Evolutionary conservation across 2,113 vertebrate genomes (phyloP).

Genomic region (Brachirus orientalis): DNA sequence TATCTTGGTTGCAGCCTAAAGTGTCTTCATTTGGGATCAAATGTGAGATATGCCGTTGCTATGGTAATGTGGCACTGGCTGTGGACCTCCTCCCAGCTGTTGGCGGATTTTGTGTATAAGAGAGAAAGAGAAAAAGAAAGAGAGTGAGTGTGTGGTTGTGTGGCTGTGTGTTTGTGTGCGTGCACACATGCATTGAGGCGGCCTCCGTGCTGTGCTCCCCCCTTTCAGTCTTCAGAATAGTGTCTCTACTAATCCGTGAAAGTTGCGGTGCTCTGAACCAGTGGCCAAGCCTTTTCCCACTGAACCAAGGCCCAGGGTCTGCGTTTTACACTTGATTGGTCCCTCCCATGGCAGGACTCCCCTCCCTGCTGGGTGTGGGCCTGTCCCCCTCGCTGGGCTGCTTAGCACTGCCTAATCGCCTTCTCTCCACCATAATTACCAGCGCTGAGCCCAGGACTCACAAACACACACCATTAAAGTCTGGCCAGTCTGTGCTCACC

Average conservation of each 20-base stretch:
- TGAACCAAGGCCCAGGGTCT: slow-evolving; percentile 94
- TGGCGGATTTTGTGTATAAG: slow-evolving; percentile 85
- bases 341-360: slow-evolving; percentile 92
- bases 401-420: slow-evolving; percentile 91
- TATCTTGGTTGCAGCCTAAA: slow-evolving; percentile 83
- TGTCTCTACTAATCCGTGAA: slow-evolving; percentile 99
- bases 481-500: slow-evolving; percentile 62
- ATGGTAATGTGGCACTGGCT: slow-evolving; percentile 93
- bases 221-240: slow-evolving; percentile 96
- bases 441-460: slow-evolving; percentile 76
- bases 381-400: slow-evolving; percentile 89
- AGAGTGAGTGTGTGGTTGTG: slow-evolving; percentile 55
- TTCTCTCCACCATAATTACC: slow-evolving; percentile 93
- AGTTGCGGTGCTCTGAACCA: slow-evolving; percentile 97
- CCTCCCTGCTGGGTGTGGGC: slow-evolving; percentile 94
- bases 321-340: slow-evolving; percentile 98
- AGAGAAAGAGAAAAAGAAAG: slow-evolving; percentile 38
- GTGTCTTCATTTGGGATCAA: slow-evolving; percentile 94
- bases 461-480: slow-evolving; percentile 67
- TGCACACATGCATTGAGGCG: slow-evolving; percentile 90
- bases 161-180: slow-evolving; percentile 76
- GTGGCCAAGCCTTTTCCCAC: slow-evolving; percentile 96
- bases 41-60: slow-evolving; percentile 95
- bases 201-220: slow-evolving; percentile 96
- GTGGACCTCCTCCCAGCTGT: slow-evolving; percentile 95